phyloP scores from a whole-genome alignment of 2,113 vertebrate genomes.

The Glaucomys volans region DNA sequence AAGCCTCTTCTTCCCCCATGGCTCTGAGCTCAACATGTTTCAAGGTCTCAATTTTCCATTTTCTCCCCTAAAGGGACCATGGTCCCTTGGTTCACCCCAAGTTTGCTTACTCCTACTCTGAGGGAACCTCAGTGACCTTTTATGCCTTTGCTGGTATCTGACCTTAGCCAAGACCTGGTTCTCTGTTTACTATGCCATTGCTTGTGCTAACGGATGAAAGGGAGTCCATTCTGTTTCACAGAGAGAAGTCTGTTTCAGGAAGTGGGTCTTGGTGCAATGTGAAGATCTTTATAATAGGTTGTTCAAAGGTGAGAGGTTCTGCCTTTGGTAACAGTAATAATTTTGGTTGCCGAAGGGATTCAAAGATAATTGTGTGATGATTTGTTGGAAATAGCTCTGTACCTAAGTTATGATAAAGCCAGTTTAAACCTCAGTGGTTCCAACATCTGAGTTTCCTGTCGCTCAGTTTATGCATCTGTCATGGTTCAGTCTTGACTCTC shows the following conservation, averaged over 20 bases:
- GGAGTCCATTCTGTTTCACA: not conserved
- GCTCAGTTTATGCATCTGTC: not conserved
- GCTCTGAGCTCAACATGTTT: not conserved
- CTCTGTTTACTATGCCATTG: not conserved
- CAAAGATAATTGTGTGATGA: not conserved
- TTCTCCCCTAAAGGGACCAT: not conserved
- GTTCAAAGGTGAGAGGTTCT: not conserved
- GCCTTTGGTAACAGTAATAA: not conserved
- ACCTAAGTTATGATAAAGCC: not conserved
- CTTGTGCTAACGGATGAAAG: not conserved
- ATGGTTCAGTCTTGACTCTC: not conserved
- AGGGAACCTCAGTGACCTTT: not conserved
- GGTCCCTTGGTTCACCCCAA: not conserved
- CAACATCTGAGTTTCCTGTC: not conserved
- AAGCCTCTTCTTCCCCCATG: not conserved
- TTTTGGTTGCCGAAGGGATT: slow-evolving; percentile 25
- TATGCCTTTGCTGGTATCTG: not conserved
- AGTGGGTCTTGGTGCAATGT: not conserved
- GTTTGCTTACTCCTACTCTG: not conserved
- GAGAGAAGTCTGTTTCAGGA: not conserved
- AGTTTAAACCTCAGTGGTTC: not conserved
- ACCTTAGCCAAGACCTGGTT: not conserved
- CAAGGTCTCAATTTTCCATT: not conserved
- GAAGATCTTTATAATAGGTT: not conserved
- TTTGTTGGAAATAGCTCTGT: not conserved